These are phyloP conservation scores for Ormyrus rosae DNA, from an alignment of 2,888 invertebrate species.

Conservation along the genomic window DNA sequence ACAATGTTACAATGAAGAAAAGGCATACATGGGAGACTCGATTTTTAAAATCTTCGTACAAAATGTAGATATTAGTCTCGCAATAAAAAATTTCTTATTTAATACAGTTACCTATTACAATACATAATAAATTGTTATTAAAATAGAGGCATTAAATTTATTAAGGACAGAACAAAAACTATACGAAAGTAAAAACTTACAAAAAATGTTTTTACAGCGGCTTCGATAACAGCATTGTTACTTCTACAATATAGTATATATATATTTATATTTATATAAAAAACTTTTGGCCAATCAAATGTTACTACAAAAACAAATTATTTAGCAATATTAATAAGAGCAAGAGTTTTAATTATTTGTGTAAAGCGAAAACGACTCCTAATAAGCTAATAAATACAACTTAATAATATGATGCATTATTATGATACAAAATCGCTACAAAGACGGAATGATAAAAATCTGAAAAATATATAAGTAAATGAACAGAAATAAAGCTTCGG, in stretches of 20 bases:
- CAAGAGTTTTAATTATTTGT: conserved; percentile 48
- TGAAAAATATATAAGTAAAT: conserved; percentile 32
- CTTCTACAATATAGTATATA: conserved; percentile 33
- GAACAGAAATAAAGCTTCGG: conserved; percentile 34
- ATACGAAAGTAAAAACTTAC: conserved; percentile 68
- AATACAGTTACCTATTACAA: conserved; percentile 49
- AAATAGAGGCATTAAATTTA: conserved; percentile 54
- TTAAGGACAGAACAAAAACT: conserved; percentile 52
- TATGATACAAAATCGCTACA: conserved; percentile 51
- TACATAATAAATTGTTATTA: conserved; percentile 55
- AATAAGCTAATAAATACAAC: conserved; percentile 56
- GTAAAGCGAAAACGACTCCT: conserved; percentile 47
- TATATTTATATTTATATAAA: conserved; percentile 30
- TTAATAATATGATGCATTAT: conserved; percentile 53
- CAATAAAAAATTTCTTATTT: conserved; percentile 51
- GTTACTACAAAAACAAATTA: conserved; percentile 49
- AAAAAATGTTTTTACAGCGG: conserved; percentile 68
- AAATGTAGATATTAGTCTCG: conserved; percentile 58
- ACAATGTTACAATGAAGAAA: conserved; percentile 56
- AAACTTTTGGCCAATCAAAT: conserved; percentile 27
- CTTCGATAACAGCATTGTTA: conserved; percentile 58
- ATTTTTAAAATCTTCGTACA: conserved; percentile 52
- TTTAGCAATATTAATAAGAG: conserved; percentile 45
- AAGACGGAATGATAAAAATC: conserved; percentile 46
- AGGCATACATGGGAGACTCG: conserved; percentile 49